Percentiles rank a stretch among this genome's conserved stretches.
Conservation (phyloP, 2,888 invertebrate species). For the Rhopalosiphum nymphaeae region DNA sequence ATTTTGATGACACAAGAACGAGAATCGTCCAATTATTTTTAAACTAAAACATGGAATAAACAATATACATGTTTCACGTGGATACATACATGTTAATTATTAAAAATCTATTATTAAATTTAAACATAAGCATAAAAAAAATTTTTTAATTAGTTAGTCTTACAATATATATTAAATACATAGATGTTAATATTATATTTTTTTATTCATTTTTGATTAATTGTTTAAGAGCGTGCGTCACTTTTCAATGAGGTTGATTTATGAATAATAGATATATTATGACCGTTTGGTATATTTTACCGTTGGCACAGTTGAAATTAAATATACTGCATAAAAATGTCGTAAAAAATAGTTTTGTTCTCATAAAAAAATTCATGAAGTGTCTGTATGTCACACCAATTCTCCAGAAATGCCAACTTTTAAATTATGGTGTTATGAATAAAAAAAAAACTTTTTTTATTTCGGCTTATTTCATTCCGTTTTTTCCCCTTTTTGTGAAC, state of each 20-base stretch:
- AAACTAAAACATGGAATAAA: neutral
- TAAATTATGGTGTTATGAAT: conserved; percentile 1
- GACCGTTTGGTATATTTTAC: neutral
- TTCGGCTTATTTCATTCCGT: conserved; percentile 14
- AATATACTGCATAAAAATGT: neutral
- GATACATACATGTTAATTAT: neutral
- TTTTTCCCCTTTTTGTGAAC: neutral
- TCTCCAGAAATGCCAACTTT: neutral
- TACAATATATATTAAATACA: no score
- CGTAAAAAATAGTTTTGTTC: neutral
- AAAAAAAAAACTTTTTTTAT: conserved; percentile 18
- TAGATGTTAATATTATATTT: neutral
- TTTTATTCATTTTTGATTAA: neutral
- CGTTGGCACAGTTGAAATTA: neutral
- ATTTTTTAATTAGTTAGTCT: neutral
- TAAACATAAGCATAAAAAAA: neutral
- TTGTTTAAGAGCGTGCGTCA: neutral
- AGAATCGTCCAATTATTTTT: neutral
- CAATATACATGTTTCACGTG: neutral
- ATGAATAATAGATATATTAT: neutral
- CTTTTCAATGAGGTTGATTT: neutral
- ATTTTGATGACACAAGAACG: neutral
- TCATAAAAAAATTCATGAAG: neutral
- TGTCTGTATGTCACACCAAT: neutral
- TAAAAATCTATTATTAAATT: neutral